These are phyloP conservation scores for Anguilla megastoma DNA, from an alignment of 2,797 vertebrate species.

Conservation along the genomic window DNA sequence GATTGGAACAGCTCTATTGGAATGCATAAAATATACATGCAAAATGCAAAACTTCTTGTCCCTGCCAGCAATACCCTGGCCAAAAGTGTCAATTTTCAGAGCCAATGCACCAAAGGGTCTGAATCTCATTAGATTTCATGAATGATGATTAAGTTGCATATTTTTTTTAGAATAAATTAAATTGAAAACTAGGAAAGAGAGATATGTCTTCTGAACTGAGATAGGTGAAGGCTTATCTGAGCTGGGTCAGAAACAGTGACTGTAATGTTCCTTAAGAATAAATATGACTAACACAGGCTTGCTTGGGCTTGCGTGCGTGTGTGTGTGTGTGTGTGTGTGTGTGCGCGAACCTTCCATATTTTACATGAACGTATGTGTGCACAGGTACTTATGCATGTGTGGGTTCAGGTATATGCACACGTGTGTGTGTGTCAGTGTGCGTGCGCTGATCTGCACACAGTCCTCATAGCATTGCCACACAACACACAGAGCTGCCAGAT, in stretches of 20 bases:
- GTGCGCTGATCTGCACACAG: not conserved
- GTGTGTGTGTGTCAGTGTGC: not conserved
- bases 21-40: not conserved
- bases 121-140: not conserved
- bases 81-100: not conserved
- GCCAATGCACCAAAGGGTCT: not conserved
- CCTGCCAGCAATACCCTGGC: not conserved
- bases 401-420: not conserved
- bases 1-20: not conserved
- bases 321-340: not conserved
- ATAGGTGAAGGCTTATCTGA: not conserved
- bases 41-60: not conserved
- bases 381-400: not conserved
- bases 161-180: not conserved
- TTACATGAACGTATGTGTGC: not conserved
- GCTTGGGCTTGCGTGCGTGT: not conserved
- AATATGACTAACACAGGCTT: not conserved
- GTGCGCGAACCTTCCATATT: not conserved
- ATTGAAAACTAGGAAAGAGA: not conserved
- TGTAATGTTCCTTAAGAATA: not conserved
- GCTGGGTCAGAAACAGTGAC: not conserved
- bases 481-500: slow-evolving; percentile 24
- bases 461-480: not conserved
- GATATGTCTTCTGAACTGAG: not conserved
- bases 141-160: not conserved